phyloP scores from a whole-genome alignment of 2,797 vertebrate species.

The Tokudaia muenninki region DNA sequence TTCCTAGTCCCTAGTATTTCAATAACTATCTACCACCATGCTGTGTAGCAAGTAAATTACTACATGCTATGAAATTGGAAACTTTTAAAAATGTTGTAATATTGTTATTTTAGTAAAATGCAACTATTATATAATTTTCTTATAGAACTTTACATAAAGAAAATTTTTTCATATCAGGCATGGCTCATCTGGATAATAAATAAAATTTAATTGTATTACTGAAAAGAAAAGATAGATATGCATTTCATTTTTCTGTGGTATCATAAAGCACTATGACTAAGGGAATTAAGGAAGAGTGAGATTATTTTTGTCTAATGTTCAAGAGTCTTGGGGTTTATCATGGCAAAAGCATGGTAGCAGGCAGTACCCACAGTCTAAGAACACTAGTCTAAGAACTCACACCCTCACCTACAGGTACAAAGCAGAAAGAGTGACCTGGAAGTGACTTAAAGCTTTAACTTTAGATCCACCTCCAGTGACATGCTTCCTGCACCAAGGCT shows the following conservation, averaged over 20 bases:
- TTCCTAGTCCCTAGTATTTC: background rate
- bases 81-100: constrained; percentile 44
- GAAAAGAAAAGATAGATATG: background rate
- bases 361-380: background rate
- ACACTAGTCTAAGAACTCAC: too few relatives aligned
- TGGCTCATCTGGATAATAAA: constrained; percentile 45
- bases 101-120: constrained; percentile 62
- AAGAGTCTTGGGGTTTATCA: background rate
- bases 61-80: constrained; percentile 25
- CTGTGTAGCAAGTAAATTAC: constrained; percentile 51
- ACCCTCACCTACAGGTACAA: background rate
- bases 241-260: background rate
- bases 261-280: background rate
- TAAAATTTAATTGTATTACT: background rate
- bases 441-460: background rate
- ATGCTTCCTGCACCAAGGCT: background rate
- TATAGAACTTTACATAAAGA: constrained; percentile 80
- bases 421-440: background rate
- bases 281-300: too few relatives aligned
- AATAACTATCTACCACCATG: background rate
- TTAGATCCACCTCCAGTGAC: background rate
- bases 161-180: constrained; percentile 76
- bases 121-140: constrained; percentile 87
- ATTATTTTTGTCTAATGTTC: background rate
- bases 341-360: too few relatives aligned